Percentiles rank a stretch among this genome's conserved stretches.
Evolutionary conservation across 2,113 vertebrate species (phyloP).

Genomic region (Corythornis madagascariensis): DNA sequence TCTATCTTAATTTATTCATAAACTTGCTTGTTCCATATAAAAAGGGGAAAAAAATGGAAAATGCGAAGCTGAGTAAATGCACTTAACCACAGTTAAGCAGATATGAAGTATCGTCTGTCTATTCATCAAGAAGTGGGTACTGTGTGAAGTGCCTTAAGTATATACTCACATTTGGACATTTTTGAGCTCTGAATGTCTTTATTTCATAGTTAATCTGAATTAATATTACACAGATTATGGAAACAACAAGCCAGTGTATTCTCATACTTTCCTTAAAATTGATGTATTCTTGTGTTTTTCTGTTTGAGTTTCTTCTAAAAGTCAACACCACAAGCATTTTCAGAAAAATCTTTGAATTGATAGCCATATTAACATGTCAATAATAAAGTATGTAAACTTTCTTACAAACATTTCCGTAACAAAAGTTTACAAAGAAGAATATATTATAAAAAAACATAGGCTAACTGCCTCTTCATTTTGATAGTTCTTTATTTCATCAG

Average conservation of each 20-base stretch:
- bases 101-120: constrained; percentile 17
- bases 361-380: constrained; percentile 41
- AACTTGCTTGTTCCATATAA: constrained; percentile 13
- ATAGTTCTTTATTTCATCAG: constrained; percentile 66
- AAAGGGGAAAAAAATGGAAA: constrained; percentile 34
- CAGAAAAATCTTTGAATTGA: constrained; percentile 66
- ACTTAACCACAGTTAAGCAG: constrained; percentile 36
- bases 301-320: constrained; percentile 42
- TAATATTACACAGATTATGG: not conserved
- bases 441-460: constrained; percentile 42
- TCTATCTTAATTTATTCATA: constrained; percentile 12
- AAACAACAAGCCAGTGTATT: constrained; percentile 41
- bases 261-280: constrained; percentile 37
- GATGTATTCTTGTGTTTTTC: constrained; percentile 4
- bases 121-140: not conserved
- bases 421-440: constrained; percentile 68
- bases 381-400: constrained; percentile 72
- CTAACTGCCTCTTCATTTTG: constrained; percentile 46
- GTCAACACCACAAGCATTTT: constrained; percentile 55
- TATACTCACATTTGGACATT: not conserved
- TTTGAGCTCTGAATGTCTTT: not conserved
- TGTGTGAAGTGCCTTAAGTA: not conserved
- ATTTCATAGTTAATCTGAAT: constrained; percentile 7
- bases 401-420: constrained; percentile 75
- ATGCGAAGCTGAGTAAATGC: constrained; percentile 38